Conservation (phyloP, 2,113 vertebrate genomes). For the Polypterus bichir region DNA sequence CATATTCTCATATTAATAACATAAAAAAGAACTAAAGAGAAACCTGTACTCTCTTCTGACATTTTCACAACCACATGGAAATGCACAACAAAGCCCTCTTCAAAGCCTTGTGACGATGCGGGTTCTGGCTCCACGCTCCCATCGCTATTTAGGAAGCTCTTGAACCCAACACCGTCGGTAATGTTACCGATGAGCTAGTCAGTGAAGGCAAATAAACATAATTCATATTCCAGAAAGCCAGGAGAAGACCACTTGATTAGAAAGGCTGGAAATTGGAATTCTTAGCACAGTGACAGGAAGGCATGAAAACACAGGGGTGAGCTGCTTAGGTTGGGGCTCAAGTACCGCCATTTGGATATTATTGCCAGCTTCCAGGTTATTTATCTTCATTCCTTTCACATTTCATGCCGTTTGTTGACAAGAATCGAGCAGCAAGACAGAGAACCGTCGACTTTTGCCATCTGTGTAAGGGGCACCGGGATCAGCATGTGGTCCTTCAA, state of each 20-base stretch:
- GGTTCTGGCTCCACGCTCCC: too few relatives aligned
- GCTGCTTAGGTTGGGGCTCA: conserved; percentile 33
- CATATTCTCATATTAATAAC: too few relatives aligned
- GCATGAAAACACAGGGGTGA: conserved; percentile 22
- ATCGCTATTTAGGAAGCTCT: too few relatives aligned
- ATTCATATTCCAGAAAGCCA: conserved; percentile 21
- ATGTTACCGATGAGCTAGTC: too few relatives aligned
- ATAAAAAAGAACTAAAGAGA: too few relatives aligned
- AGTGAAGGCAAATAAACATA: too few relatives aligned
- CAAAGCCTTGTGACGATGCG: too few relatives aligned
- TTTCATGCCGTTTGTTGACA: conserved; percentile 69
- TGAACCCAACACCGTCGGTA: too few relatives aligned
- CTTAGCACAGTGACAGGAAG: conserved; percentile 56
- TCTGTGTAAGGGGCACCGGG: conserved; percentile 65
- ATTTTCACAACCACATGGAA: too few relatives aligned
- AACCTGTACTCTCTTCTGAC: too few relatives aligned
- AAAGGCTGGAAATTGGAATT: conserved; percentile 56
- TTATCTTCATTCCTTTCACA: conserved; percentile 44
- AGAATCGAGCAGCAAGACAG: conserved; percentile 83
- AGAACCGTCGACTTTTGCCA: conserved; percentile 73
- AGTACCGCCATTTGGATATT: conserved; percentile 27
- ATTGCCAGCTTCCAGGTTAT: conserved; percentile 35
- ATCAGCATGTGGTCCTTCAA: conserved; percentile 91
- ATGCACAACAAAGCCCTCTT: too few relatives aligned
- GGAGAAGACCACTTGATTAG: conserved; percentile 34